Base-by-base conservation (phyloP, 2,113 vertebrate genomes). In the Malurus alboscapulatus region DNA sequence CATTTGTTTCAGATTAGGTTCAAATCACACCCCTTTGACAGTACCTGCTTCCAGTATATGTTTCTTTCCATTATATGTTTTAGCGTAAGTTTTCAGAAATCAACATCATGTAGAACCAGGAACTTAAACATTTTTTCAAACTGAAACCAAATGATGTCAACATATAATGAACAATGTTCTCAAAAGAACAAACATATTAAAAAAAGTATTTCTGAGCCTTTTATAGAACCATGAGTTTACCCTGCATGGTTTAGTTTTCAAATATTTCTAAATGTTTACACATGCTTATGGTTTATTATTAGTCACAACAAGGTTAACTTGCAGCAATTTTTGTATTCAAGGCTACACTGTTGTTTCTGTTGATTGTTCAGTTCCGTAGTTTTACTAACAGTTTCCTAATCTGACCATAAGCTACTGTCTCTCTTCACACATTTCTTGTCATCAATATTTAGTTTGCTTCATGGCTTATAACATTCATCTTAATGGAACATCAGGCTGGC, bases 401-500 rank as follows among this genome's bases (percentile, higher is more conserved):
- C 40, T 94, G 82, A 59, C 63, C 55, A 65, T 92, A 82, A 92
- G 55, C 55, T 87, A 38, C 77, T 58, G 68, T 85, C 63, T 92
- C 50, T 83, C 92, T 73, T 92, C 86, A 77, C 90, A 90, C 40
- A 77, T 93, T 92, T 90, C 59, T 91, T 90, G 84, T 89, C 85
- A 90, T 91, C 90, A 85, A 32, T 92, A 82, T 76, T 96, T 95
- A 71, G 63, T 91, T 95, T 89, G 21, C 67, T 85, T 94, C 59
- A 34, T 83, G 83, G 67, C 82, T 93, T 90, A 34, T 74, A 83
- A 12, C 63, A 74, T 83, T 94, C 17, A 55, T 93, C 80, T 90
- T 94, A 91, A 94, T 90, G 92, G 90, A 88, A 79, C 76, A 89
- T 87, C 84, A 93, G 66, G 73, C 66, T 92, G 74, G 45, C 87